phyloP scores from a whole-genome alignment of 1,140 invertebrate species.

The Mycetomoellerius zeteki region DNA sequence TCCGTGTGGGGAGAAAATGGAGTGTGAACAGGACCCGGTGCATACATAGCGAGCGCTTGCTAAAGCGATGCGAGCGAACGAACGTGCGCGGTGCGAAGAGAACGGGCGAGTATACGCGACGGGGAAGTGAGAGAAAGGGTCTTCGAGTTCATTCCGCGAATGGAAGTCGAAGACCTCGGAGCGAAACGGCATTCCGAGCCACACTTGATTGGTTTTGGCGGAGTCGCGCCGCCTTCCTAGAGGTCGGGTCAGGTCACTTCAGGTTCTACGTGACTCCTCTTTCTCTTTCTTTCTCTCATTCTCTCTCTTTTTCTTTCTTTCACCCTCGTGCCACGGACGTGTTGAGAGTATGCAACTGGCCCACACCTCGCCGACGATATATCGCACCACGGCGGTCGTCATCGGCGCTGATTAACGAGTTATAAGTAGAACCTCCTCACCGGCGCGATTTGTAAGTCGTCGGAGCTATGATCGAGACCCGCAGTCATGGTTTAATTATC shows the following conservation, averaged over 20 bases:
- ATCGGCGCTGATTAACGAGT: conserved; percentile 62
- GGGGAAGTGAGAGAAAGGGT: conserved; percentile 63
- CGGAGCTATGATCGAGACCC: conserved; percentile 25
- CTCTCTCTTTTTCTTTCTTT: conserved; percentile 2
- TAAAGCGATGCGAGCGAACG: conserved; percentile 8
- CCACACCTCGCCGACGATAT: conserved; percentile 49
- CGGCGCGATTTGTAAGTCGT: conserved; percentile 48
- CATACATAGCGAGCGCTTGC: conserved; percentile 6
- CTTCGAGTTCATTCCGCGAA: conserved; percentile 71
- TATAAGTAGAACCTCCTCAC: conserved; percentile 50
- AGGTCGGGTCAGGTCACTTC: conserved; percentile 74
- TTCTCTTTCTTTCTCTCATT: conserved; percentile 6
- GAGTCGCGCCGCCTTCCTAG: conserved; percentile 71
- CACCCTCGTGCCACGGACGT: not conserved
- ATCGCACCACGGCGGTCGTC: conserved; percentile 39
- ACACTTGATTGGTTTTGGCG: conserved; percentile 81
- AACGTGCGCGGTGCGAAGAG: conserved; percentile 28
- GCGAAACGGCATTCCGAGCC: conserved; percentile 78
- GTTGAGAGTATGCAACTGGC: conserved; percentile 51
- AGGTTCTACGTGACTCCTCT: conserved; percentile 69
- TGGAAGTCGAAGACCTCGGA: conserved; percentile 75
- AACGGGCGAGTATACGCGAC: conserved; percentile 25
- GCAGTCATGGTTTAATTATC: conserved; percentile 56
- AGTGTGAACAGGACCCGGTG: conserved; percentile 64
- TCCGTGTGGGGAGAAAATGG: conserved; percentile 64